Conservation (phyloP, 53 echinoderm and acorn worm species). For the Astropecten irregularis region DNA sequence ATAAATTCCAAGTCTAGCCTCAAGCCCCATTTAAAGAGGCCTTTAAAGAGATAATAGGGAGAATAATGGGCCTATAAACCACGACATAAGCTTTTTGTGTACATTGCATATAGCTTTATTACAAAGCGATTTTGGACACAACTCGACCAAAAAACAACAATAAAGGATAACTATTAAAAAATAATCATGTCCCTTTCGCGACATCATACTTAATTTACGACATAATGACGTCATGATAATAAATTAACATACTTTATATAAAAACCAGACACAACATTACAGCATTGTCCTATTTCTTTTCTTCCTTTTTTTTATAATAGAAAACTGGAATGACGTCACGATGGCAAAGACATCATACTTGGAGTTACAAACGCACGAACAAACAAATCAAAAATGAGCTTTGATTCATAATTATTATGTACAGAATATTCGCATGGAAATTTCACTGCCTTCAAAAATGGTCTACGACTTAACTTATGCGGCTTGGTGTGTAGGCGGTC, state of each 20-base stretch:
- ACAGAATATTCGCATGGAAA: constrained; percentile 32
- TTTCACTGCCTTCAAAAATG: too few species aligned
- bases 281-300: too few species aligned
- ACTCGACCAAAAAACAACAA: constrained; percentile 32
- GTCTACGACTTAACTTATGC: too few species aligned
- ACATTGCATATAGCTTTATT: constrained; percentile 55
- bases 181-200: background rate
- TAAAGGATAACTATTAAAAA: background rate
- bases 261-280: constrained; percentile 14
- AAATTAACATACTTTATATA: constrained; percentile 32
- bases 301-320: too few species aligned
- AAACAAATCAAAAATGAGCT: too few species aligned
- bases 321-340: constrained; percentile 28
- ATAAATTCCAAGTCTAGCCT: too few species aligned
- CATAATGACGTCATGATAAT: constrained; percentile 41
- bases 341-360: background rate
- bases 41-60: too few species aligned
- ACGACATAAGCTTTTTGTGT: too few species aligned
- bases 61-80: too few species aligned
- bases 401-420: constrained; percentile 32
- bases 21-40: too few species aligned
- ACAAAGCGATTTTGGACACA: constrained; percentile 36
- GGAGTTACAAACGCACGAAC: too few species aligned
- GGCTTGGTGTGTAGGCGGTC: too few species aligned
- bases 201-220: constrained; percentile 6